These are phyloP conservation scores for Oxytorus armatus DNA, from an alignment of 2,888 invertebrate species.

Conservation along the genomic window DNA sequence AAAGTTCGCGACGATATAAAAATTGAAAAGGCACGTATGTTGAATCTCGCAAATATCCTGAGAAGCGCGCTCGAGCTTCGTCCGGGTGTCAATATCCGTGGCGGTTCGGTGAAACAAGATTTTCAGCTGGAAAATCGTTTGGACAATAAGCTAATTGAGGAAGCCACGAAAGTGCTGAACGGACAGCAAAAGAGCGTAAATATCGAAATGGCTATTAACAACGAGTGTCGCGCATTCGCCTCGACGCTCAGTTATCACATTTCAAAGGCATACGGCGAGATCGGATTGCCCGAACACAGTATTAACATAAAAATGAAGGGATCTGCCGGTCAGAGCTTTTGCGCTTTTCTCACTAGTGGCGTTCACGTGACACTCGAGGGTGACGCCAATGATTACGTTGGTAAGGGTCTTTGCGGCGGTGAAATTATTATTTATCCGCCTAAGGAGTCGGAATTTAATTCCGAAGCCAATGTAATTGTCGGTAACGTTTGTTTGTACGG, in stretches of 20 bases:
- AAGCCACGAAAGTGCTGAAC: slow-evolving; percentile 90
- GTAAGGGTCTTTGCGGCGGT: slow-evolving; percentile 98
- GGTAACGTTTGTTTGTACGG: slow-evolving; percentile 99
- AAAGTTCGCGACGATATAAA: slow-evolving; percentile 90
- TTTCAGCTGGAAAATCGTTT: slow-evolving; percentile 94
- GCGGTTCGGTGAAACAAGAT: slow-evolving; percentile 94
- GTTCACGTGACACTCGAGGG: slow-evolving; percentile 96
- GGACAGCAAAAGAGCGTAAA: slow-evolving; percentile 89
- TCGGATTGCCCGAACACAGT: slow-evolving; percentile 92
- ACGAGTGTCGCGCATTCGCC: slow-evolving; percentile 96
- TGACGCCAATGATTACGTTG: slow-evolving; percentile 99
- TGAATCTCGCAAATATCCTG: slow-evolving; percentile 94
- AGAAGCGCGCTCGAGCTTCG: slow-evolving; percentile 95
- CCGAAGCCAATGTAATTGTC: slow-evolving; percentile 97
- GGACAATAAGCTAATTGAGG: slow-evolving; percentile 91
- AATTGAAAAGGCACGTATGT: slow-evolving; percentile 91
- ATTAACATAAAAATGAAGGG: slow-evolving; percentile 94
- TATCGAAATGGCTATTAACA: slow-evolving; percentile 92
- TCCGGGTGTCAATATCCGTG: slow-evolving; percentile 95
- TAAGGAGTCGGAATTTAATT: slow-evolving; percentile 92
- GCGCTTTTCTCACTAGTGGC: slow-evolving; percentile 97
- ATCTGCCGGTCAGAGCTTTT: slow-evolving; percentile 99
- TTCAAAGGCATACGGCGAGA: slow-evolving; percentile 96
- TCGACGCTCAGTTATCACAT: slow-evolving; percentile 97
- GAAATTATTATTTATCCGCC: slow-evolving; percentile 97